Conservation (phyloP, 1,140 invertebrate genomes). For the Saccostrea echinata region DNA sequence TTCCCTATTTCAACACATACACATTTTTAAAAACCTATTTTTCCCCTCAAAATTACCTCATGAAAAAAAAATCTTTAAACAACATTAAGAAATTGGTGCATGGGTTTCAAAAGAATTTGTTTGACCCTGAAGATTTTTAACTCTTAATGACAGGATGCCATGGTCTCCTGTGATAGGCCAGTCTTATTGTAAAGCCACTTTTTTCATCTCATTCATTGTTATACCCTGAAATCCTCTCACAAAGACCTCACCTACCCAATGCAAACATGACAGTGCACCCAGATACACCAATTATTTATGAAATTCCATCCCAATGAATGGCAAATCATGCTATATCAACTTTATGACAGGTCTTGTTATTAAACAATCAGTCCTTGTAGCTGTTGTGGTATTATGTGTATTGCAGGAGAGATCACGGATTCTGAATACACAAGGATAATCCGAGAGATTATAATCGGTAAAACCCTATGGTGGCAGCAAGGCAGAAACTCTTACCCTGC, state of each 20-base stretch:
- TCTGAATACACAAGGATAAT: constrained; percentile 21
- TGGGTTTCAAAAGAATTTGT: neutral
- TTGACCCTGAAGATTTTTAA: constrained; percentile 17
- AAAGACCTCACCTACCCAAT: neutral
- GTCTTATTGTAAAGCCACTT: neutral
- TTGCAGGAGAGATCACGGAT: neutral
- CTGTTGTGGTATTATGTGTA: constrained; percentile 9
- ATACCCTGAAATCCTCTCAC: neutral
- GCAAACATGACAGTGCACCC: neutral
- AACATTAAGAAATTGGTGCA: neutral
- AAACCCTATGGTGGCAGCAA: neutral
- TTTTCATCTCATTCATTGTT: constrained; percentile 32
- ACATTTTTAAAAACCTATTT: neutral
- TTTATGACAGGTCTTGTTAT: constrained; percentile 20
- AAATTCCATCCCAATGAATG: neutral
- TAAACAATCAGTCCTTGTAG: constrained; percentile 10
- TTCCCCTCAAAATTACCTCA: neutral
- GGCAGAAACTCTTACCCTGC: neutral
- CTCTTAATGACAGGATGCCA: constrained; percentile 9
- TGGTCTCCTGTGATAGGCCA: neutral
- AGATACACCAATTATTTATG: constrained; percentile 22
- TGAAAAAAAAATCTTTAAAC: neutral
- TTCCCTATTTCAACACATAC: neutral
- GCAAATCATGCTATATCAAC: constrained; percentile 10
- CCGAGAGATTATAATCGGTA: neutral